Evolutionary conservation across 2,113 vertebrate species (phyloP).

Genomic region (Heterocephalus glaber): DNA sequence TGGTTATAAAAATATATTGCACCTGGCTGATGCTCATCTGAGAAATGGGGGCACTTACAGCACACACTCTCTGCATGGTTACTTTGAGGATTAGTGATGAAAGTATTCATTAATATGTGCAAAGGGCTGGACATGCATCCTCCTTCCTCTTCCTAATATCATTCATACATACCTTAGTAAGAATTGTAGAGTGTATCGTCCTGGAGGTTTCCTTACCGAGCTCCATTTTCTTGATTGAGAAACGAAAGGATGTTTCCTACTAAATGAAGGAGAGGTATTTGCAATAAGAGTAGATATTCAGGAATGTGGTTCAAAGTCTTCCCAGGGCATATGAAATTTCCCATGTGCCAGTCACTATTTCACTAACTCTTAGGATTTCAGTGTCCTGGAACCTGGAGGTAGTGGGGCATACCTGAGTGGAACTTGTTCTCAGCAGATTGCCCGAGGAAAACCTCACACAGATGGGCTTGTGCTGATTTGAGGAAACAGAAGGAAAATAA

Average conservation of each 20-base stretch:
- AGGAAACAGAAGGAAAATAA: constrained; percentile 80
- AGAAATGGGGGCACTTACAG: background rate
- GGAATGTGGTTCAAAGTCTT: background rate
- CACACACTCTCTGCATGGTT: background rate
- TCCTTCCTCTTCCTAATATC: background rate
- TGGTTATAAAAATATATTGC: background rate
- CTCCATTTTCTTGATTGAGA: background rate
- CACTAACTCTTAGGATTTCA: background rate
- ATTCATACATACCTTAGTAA: background rate
- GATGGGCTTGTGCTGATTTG: constrained; percentile 75
- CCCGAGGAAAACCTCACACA: constrained; percentile 63
- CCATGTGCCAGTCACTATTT: background rate
- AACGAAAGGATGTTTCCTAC: background rate
- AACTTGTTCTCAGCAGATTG: constrained; percentile 51
- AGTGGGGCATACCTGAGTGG: background rate
- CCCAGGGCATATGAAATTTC: background rate
- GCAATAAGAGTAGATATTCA: background rate
- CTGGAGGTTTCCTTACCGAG: background rate
- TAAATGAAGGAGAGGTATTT: background rate
- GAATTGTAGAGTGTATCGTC: background rate
- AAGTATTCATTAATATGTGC: background rate
- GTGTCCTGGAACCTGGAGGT: background rate
- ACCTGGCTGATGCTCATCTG: background rate
- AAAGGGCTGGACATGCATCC: background rate
- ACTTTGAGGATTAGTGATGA: background rate